Evolutionary conservation across 2,888 invertebrate genomes (phyloP).

Genomic region (Sisyra terminalis): DNA sequence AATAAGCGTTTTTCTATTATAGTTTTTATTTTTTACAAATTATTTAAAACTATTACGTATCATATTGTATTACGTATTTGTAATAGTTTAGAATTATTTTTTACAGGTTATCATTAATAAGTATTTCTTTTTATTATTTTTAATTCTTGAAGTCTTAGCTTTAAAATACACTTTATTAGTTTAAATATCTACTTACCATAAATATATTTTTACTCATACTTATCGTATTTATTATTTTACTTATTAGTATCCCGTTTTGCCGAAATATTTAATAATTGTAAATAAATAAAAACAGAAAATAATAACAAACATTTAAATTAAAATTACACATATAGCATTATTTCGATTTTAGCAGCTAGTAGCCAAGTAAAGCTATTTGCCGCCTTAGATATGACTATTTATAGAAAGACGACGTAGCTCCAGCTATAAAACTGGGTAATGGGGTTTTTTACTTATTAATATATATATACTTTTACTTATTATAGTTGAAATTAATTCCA

Average conservation of each 20-base stretch:
- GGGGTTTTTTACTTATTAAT: not conserved
- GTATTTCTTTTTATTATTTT: not conserved
- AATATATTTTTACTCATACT: too few species aligned
- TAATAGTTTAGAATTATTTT: not conserved
- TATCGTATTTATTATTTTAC: too few species aligned
- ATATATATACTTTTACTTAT: not conserved
- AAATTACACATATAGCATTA: not conserved
- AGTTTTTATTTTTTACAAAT: too few species aligned
- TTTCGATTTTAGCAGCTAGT: not conserved
- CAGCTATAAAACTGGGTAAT: slow-evolving; percentile 5
- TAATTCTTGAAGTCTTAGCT: not conserved
- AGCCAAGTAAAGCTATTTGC: not conserved
- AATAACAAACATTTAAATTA: not conserved
- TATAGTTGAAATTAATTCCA: not conserved
- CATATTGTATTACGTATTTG: not conserved
- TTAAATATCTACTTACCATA: not conserved
- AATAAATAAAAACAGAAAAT: not conserved
- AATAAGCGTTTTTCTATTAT: too few species aligned
- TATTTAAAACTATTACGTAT: too few species aligned
- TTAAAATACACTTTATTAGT: slow-evolving; percentile 1
- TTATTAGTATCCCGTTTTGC: slow-evolving; percentile 1
- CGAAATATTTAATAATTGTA: not conserved
- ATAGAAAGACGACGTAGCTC: slow-evolving; percentile 25
- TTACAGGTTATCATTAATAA: not conserved
- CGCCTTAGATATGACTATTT: slow-evolving; percentile 15